Percentiles rank a stretch among this genome's conserved stretches.
These are phyloP conservation scores for Odontocolon sp. DNA, from an alignment of 2,888 invertebrate species.

Conservation along the genomic window DNA sequence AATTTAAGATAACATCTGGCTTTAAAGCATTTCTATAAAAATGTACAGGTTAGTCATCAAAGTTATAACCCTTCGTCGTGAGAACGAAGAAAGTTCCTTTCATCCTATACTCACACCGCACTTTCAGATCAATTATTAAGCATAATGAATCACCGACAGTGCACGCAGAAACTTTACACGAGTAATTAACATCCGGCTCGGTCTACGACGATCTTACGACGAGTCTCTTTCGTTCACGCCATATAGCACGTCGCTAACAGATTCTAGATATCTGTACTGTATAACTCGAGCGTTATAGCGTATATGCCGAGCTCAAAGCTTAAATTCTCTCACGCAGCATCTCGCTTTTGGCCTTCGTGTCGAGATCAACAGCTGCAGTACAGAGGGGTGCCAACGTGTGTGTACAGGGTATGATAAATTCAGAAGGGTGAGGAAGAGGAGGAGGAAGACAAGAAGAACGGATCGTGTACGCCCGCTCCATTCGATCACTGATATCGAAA, in stretches of 20 bases:
- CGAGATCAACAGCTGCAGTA: conserved; percentile 12
- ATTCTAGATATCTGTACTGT: conserved; percentile 57
- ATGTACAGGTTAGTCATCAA: background rate
- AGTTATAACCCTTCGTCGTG: conserved; percentile 23
- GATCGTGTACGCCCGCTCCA: conserved; percentile 59
- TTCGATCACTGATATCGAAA: conserved; percentile 77
- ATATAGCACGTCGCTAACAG: conserved; percentile 47
- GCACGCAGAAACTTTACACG: conserved; percentile 47
- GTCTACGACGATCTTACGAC: conserved; percentile 22
- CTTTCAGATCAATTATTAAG: conserved; percentile 53
- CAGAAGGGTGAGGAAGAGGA: conserved; percentile 20
- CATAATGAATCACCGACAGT: conserved; percentile 54
- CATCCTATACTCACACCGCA: background rate
- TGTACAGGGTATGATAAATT: conserved; percentile 38
- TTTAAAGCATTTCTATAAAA: too few relatives aligned
- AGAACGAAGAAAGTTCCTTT: conserved; percentile 25
- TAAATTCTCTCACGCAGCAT: conserved; percentile 63
- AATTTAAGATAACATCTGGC: too few relatives aligned
- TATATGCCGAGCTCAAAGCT: conserved; percentile 32
- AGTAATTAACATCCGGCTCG: conserved; percentile 54
- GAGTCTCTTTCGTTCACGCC: conserved; percentile 33
- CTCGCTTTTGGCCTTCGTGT: conserved; percentile 43
- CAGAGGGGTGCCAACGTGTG: background rate
- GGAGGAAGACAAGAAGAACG: conserved; percentile 42
- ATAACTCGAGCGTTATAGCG: conserved; percentile 55